Evolutionary conservation across 1,140 invertebrate genomes (phyloP).

Genomic region (Ips nitidus): DNA sequence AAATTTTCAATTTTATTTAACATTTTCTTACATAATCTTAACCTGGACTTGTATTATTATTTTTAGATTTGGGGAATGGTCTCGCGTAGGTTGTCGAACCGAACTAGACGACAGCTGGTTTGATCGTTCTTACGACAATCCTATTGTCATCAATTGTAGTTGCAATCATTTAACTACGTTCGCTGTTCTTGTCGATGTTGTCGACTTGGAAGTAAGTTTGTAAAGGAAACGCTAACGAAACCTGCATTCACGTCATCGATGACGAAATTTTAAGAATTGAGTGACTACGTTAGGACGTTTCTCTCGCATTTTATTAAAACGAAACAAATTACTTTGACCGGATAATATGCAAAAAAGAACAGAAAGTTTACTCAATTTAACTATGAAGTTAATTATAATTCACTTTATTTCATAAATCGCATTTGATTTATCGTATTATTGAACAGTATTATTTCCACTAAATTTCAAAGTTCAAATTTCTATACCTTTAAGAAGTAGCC

Average conservation of each 20-base stretch:
- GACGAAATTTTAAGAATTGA: too few relatives aligned
- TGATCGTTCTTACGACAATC: slow-evolving; percentile 51
- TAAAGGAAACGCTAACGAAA: neutral
- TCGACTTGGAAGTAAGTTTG: slow-evolving; percentile 77
- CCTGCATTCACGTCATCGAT: too few relatives aligned
- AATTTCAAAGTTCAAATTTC: too few relatives aligned
- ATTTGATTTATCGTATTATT: too few relatives aligned
- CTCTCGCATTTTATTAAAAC: neutral
- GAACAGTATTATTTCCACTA: too few relatives aligned
- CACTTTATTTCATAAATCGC: neutral
- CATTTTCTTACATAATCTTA: too few relatives aligned
- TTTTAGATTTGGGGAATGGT: slow-evolving; percentile 77
- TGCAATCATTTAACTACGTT: slow-evolving; percentile 92
- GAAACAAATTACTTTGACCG: too few relatives aligned
- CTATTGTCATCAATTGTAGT: slow-evolving; percentile 84
- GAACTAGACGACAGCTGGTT: slow-evolving; percentile 67
- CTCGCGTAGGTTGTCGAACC: slow-evolving; percentile 83
- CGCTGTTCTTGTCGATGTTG: slow-evolving; percentile 86
- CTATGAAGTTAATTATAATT: too few relatives aligned
- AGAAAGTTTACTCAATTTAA: too few relatives aligned
- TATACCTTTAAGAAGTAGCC: too few relatives aligned
- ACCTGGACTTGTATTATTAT: neutral
- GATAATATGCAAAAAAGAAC: neutral
- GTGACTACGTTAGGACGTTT: too few relatives aligned
- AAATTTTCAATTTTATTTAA: too few relatives aligned